Evolutionary conservation across 2,888 invertebrate species (phyloP).

Genomic region (Octodonta nipae): DNA sequence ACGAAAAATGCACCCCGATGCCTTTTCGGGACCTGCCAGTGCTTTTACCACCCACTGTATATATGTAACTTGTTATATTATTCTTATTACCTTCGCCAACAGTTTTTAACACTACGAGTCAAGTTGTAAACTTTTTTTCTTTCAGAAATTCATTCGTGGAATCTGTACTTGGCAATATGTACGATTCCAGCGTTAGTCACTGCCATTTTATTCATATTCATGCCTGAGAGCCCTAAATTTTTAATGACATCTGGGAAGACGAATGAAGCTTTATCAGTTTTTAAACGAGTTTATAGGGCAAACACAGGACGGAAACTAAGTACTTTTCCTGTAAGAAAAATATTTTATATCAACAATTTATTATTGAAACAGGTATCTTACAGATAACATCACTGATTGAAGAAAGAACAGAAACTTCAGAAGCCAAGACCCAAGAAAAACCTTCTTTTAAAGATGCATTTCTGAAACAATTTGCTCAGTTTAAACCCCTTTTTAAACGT

Average conservation of each 20-base stretch:
- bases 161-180: conserved; percentile 45
- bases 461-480: too few species aligned
- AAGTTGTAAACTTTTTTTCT: too few species aligned
- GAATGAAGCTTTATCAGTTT: conserved; percentile 50
- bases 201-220: conserved; percentile 43
- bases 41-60: too few species aligned
- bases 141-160: conserved; percentile 48
- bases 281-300: conserved; percentile 47
- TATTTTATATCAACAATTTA: background rate
- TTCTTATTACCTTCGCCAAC: too few species aligned
- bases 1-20: too few species aligned
- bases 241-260: conserved; percentile 55
- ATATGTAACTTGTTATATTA: too few species aligned
- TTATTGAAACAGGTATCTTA: conserved; percentile 8
- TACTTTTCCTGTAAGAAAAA: conserved; percentile 48
- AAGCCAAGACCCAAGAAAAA: too few species aligned
- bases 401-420: too few species aligned
- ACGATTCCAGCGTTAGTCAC: conserved; percentile 54
- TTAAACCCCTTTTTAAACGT: conserved; percentile 31
- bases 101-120: too few species aligned
- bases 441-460: too few species aligned
- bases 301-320: conserved; percentile 51
- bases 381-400: conserved; percentile 32
- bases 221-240: conserved; percentile 71
- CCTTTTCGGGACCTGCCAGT: too few species aligned